Evolutionary conservation across 2,113 vertebrate genomes (phyloP).

Genomic region (Takifugu flavidus): DNA sequence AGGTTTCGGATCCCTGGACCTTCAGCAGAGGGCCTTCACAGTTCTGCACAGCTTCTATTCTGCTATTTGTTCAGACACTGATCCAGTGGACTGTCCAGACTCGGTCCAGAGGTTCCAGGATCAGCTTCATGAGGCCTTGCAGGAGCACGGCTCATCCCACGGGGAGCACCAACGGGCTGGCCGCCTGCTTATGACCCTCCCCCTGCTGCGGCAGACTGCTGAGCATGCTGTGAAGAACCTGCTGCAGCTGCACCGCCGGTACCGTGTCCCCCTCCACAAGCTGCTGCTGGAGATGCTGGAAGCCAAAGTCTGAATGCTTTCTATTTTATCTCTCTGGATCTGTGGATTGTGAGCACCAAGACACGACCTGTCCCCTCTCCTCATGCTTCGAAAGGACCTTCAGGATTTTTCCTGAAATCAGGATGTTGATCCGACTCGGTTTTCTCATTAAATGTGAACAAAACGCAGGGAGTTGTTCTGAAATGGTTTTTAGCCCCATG

Average conservation of each 20-base stretch:
- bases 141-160: slow-evolving; percentile 56
- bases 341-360: no score
- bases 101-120: slow-evolving; percentile 69
- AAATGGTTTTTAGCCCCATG: no score
- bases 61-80: slow-evolving; percentile 40
- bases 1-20: no score
- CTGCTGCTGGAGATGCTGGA: slow-evolving; percentile 80
- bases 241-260: slow-evolving; percentile 53
- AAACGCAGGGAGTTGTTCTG: no score
- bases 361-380: no score
- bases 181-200: slow-evolving; percentile 74
- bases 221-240: slow-evolving; percentile 48
- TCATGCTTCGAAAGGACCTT: no score
- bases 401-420: no score
- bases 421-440: no score
- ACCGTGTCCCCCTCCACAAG: slow-evolving; percentile 69
- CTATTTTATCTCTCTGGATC: no score
- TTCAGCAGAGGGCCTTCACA: no score
- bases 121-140: slow-evolving; percentile 70
- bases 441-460: no score
- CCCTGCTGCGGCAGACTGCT: slow-evolving; percentile 72
- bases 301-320: slow-evolving; percentile 56
- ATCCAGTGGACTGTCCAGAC: slow-evolving; percentile 62
- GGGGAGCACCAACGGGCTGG: slow-evolving; percentile 57
- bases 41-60: no score